These are phyloP conservation scores for Apostichopus parvimensis DNA, from an alignment of 35 echinoderm and acorn worm genomes.

Conservation along the genomic window DNA sequence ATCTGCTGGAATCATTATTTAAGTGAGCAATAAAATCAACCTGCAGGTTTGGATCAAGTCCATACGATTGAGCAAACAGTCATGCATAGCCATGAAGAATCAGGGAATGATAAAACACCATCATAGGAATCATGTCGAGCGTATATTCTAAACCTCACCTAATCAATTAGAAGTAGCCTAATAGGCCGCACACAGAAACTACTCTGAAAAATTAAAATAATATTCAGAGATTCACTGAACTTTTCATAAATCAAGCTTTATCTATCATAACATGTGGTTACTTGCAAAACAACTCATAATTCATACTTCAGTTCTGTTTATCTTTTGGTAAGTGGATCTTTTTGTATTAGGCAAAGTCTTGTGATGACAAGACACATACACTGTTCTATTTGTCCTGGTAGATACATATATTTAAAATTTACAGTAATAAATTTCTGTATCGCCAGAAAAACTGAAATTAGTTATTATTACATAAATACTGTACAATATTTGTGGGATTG, in stretches of 20 bases:
- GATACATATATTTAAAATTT: not conserved
- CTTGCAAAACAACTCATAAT: not conserved
- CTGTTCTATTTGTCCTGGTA: not conserved
- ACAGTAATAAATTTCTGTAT: not conserved
- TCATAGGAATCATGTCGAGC: not conserved
- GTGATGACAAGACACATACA: not conserved
- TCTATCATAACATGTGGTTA: conserved; percentile 1
- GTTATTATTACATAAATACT: not conserved
- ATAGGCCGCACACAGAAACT: not conserved
- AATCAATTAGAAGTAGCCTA: not conserved
- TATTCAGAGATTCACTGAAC: not conserved
- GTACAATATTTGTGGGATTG: not conserved
- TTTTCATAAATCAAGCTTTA: not conserved
- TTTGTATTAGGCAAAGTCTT: not conserved
- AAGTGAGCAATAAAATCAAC: too few relatives aligned
- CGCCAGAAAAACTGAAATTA: not conserved
- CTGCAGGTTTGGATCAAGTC: too few relatives aligned
- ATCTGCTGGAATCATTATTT: too few relatives aligned
- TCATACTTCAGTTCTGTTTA: not conserved
- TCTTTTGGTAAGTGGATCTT: conserved; percentile 9
- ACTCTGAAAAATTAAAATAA: not conserved
- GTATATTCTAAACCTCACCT: not conserved
- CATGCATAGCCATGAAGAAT: not conserved
- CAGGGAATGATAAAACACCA: not conserved
- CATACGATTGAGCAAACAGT: too few relatives aligned